Percentiles rank a stretch among this genome's conserved stretches.
Conservation (phyloP, 2,888 invertebrate species). For the Habroteleia sp. region DNA sequence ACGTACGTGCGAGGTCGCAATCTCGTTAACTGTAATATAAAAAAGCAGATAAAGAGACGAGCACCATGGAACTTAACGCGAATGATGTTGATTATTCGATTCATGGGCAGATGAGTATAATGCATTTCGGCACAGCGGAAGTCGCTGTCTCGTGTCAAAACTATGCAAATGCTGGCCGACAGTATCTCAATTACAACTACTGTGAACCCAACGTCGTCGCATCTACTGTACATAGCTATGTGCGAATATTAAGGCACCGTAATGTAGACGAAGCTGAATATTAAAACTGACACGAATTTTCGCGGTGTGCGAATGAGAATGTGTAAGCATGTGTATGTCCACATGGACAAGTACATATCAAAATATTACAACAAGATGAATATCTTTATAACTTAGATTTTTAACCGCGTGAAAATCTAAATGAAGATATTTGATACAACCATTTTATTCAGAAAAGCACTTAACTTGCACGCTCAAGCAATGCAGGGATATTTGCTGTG, state of each 20-base stretch:
- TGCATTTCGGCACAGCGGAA: conserved; percentile 60
- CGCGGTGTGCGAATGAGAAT: conserved; percentile 7
- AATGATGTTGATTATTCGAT: conserved; percentile 64
- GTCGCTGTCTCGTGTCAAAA: conserved; percentile 61
- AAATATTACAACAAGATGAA: conserved; percentile 25
- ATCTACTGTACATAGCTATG: conserved; percentile 42
- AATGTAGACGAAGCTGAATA: conserved; percentile 57
- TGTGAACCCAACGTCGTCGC: conserved; percentile 50
- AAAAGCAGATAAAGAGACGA: conserved; percentile 48
- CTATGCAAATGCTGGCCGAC: conserved; percentile 61
- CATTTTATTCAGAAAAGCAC: conserved; percentile 14
- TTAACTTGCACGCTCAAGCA: conserved; percentile 9
- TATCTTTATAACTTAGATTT: conserved; percentile 32
- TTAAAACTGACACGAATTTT: conserved; percentile 60
- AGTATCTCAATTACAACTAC: conserved; percentile 63
- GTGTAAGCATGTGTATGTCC: conserved; percentile 1
- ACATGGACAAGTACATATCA: neutral
- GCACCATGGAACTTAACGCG: conserved; percentile 53
- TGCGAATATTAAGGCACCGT: conserved; percentile 57
- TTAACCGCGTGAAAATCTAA: conserved; percentile 11
- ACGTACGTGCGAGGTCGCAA: conserved; percentile 31
- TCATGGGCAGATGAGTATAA: conserved; percentile 61
- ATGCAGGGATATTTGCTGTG: neutral
- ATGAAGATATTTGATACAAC: conserved; percentile 12
- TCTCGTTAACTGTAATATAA: conserved; percentile 57